A percentile compares a stretch with the other conserved stretches of the same genome.
Conservation (phyloP, 2,888 invertebrate species). For the Microplitis deprimator region DNA sequence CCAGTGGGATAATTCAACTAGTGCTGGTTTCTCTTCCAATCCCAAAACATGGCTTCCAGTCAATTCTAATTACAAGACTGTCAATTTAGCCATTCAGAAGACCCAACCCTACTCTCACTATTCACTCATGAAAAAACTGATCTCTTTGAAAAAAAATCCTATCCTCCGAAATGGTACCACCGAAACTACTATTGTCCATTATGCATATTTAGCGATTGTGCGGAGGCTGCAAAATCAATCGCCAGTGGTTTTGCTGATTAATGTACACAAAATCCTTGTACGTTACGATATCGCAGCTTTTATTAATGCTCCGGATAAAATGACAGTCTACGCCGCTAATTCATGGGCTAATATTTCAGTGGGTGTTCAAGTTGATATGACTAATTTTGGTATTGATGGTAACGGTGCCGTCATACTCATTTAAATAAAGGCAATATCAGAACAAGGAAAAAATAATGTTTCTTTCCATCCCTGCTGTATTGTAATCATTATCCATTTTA, state of each 20-base stretch:
- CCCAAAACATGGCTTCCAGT: constrained; percentile 79
- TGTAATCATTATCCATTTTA: not conserved
- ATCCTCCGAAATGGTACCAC: constrained; percentile 71
- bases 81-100: constrained; percentile 76
- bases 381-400: constrained; percentile 46
- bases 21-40: constrained; percentile 77
- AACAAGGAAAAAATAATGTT: not conserved
- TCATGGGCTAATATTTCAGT: constrained; percentile 47
- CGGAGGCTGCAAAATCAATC: constrained; percentile 40
- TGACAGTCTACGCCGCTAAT: constrained; percentile 53
- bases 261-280: constrained; percentile 46
- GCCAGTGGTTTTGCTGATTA: constrained; percentile 51
- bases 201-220: constrained; percentile 50
- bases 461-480: not conserved
- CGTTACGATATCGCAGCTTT: constrained; percentile 50
- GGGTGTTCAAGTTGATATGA: constrained; percentile 44
- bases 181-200: constrained; percentile 56
- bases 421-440: constrained; percentile 49
- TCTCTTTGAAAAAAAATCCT: constrained; percentile 71
- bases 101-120: constrained; percentile 72
- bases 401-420: constrained; percentile 50
- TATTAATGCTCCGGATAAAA: constrained; percentile 50
- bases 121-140: constrained; percentile 67
- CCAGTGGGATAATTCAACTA: constrained; percentile 76
- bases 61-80: constrained; percentile 74